Conservation (phyloP, 2,888 invertebrate species). For the Byasa hedistus region DNA sequence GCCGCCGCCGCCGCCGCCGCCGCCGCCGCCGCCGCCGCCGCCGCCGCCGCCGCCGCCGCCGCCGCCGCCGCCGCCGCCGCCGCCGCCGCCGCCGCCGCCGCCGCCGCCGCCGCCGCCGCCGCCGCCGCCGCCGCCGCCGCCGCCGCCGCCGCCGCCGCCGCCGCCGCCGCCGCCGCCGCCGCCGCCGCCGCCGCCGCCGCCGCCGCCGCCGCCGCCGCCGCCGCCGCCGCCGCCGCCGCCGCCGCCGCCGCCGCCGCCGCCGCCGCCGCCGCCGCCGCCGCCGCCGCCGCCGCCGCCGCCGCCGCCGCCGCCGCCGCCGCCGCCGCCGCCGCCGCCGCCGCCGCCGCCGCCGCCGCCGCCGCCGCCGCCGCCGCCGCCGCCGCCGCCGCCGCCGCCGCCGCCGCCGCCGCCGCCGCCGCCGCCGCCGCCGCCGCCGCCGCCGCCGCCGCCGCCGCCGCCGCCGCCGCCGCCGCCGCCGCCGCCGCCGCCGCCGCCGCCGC, state of each 20-base stretch:
- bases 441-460: conserved; percentile 32
- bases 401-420: conserved; percentile 55
- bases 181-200: conserved; percentile 35
- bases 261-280: conserved; percentile 35
- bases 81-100: conserved; percentile 36
- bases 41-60: conserved; percentile 31
- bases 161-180: conserved; percentile 33
- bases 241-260: conserved; percentile 28
- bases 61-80: conserved; percentile 31
- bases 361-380: conserved; percentile 35
- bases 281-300: conserved; percentile 34
- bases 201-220: conserved; percentile 45
- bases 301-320: conserved; percentile 55
- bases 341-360: conserved; percentile 32
- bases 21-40: conserved; percentile 55
- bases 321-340: conserved; percentile 31
- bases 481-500: conserved; percentile 48
- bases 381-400: conserved; percentile 37
- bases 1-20: conserved; percentile 33
- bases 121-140: conserved; percentile 53
- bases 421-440: conserved; percentile 29
- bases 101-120: conserved; percentile 37
- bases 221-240: conserved; percentile 47
- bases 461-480: conserved; percentile 35
- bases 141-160: conserved; percentile 29